Conservation (phyloP, 1,140 invertebrate genomes). For the Drosophila neocordata region DNA sequence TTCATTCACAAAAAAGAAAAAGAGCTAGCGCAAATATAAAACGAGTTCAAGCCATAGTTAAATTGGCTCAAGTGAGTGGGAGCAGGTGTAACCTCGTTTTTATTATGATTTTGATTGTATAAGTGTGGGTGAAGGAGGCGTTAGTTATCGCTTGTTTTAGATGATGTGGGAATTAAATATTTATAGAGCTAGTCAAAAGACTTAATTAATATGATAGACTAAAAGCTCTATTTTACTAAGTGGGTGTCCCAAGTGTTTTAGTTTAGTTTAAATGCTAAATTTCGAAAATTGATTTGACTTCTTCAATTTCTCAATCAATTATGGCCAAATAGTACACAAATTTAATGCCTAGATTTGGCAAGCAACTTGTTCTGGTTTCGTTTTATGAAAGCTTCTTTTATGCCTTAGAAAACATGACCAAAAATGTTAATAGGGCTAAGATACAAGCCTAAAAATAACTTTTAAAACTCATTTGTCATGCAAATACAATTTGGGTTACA, state of each 20-base stretch:
- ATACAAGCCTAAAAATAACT: neutral
- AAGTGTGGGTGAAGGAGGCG: slow-evolving; percentile 32
- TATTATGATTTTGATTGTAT: slow-evolving; percentile 22
- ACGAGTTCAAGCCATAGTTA: slow-evolving; percentile 40
- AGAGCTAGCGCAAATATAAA: neutral
- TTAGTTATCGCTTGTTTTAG: slow-evolving; percentile 29
- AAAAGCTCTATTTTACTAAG: slow-evolving; percentile 6
- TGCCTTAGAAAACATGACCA: neutral
- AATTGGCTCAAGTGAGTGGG: slow-evolving; percentile 14
- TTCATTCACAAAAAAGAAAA: slow-evolving; percentile 24
- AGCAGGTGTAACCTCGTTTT: slow-evolving; percentile 34
- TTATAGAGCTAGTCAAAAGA: slow-evolving; percentile 38
- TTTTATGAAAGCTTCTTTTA: neutral
- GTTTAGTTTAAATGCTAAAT: slow-evolving; percentile 2
- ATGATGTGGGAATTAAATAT: slow-evolving; percentile 54
- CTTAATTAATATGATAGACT: slow-evolving; percentile 27
- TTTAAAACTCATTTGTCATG: neutral
- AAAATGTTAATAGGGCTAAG: neutral
- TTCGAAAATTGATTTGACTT: neutral
- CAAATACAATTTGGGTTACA: neutral
- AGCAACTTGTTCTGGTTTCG: no score
- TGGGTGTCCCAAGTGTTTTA: slow-evolving; percentile 5
- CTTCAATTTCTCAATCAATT: no score
- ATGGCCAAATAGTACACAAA: no score
- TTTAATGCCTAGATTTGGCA: no score